Evolutionary conservation across 2,888 invertebrate species (phyloP), one percentile per base, ranked within the genome.

Genomic region (Beris chalybata): DNA sequence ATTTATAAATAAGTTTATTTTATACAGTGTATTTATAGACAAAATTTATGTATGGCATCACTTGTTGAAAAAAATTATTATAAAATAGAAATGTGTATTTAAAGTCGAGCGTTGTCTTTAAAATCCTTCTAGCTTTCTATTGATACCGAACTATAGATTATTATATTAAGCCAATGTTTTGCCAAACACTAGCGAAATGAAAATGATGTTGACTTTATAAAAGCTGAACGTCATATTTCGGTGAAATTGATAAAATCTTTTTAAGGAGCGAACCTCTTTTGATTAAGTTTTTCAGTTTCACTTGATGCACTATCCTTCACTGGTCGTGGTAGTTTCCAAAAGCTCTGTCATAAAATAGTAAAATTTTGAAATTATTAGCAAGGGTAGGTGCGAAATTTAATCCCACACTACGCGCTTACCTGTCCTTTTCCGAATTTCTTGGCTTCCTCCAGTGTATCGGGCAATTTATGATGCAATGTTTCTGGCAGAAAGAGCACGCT

Each of bases 371-470:
- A 22, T 22, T 22, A 22, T 22, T 2, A 22, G 22, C 22, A 1
- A 22, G 3, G 22, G 22, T 22, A 22, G 3, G 22, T 22, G 22
- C 57, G 45, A n/a, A 9, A 43, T 54, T 43, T 29, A 57, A 48
- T 67, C 15, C 48, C 3, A 3, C 44, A 44, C 2, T 2, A 50
- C 7, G 50, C 22, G 38, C 74, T 74, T 74, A 79, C 80, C 73
- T 81, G 79, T 66, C 79, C 76, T 70, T 76, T 78, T 52, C 87
- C 87, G 77, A 87, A 87, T 30, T 77, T 74, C 71, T 83, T 80
- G 1, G 87, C 86, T 71, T 88, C 88, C 72, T 83, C 82, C 70
- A 88, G 75, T 4, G 87, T 86, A 79, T 88, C 87, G 52, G 88
- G 88, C 66, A 89, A 76, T 73, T 83, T 85, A 66, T 82, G 82